phyloP scores from a whole-genome alignment of 1,140 invertebrate genomes.

The Danaus melanippus region DNA sequence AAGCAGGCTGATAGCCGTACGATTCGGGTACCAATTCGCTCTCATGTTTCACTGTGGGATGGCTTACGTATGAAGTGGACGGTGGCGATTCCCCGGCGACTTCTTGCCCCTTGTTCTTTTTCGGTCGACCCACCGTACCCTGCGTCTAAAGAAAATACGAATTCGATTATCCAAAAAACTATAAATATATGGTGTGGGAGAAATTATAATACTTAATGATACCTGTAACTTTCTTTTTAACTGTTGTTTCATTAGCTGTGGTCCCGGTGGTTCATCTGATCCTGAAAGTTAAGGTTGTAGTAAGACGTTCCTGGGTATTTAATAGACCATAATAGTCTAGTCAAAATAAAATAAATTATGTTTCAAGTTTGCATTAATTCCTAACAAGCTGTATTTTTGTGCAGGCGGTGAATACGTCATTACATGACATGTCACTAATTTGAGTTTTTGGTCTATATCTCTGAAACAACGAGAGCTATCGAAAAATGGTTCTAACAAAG shows the following conservation, averaged over 20 bases:
- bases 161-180: too few relatives aligned
- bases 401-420: too few relatives aligned
- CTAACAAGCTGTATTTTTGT: too few relatives aligned
- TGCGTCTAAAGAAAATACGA: conserved; percentile 33
- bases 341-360: too few relatives aligned
- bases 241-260: conserved; percentile 80
- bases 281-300: conserved; percentile 23
- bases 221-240: conserved; percentile 81
- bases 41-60: conserved; percentile 50
- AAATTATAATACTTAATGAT: conserved; percentile 7
- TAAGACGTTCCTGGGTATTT: too few relatives aligned
- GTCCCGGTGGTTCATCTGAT: conserved; percentile 74
- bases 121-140: conserved; percentile 53
- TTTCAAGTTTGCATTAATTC: too few relatives aligned
- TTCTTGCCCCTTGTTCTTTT: conserved; percentile 59
- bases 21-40: conserved; percentile 35
- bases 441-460: too few relatives aligned
- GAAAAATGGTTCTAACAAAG: too few relatives aligned
- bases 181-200: neutral
- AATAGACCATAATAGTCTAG: neutral
- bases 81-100: conserved; percentile 45
- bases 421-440: too few relatives aligned
- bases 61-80: conserved; percentile 46
- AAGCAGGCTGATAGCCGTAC: conserved; percentile 43
- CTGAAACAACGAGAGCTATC: too few relatives aligned